phyloP scores from a whole-genome alignment of 2,888 invertebrate species.

The Norana najaformis region DNA sequence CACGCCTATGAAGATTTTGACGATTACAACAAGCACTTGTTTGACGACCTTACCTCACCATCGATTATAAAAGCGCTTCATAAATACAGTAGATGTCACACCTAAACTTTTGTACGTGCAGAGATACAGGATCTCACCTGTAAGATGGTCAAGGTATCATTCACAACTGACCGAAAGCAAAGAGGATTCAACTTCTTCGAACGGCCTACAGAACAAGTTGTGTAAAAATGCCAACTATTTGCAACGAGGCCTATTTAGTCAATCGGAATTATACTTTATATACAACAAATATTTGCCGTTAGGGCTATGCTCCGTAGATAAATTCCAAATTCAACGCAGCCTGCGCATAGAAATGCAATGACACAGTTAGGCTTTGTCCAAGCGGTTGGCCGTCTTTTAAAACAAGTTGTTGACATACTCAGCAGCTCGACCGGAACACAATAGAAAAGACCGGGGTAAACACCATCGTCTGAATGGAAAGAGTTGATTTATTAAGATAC shows the following conservation, averaged over 20 bases:
- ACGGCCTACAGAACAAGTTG: neutral
- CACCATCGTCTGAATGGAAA: neutral
- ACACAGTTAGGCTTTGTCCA: neutral
- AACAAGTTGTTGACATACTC: neutral
- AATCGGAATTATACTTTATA: neutral
- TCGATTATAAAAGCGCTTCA: neutral
- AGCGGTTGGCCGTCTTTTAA: neutral
- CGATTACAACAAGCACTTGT: neutral
- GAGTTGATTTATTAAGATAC: neutral
- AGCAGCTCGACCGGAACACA: neutral
- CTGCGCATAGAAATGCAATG: neutral
- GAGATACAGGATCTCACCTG: neutral
- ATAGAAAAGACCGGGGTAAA: neutral
- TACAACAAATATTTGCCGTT: slow-evolving; percentile 13
- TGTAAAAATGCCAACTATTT: slow-evolving; percentile 13
- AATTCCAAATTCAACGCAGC: neutral
- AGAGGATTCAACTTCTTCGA: neutral
- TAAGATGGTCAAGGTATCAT: neutral
- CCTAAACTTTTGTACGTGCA: neutral
- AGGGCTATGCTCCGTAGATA: neutral
- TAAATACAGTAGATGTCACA: neutral
- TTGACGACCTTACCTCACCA: neutral
- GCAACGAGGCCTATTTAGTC: neutral
- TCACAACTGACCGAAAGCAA: neutral
- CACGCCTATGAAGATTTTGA: neutral